Evolutionary conservation across 1,140 invertebrate species (phyloP).

Genomic region (Drosophila kohkoa): DNA sequence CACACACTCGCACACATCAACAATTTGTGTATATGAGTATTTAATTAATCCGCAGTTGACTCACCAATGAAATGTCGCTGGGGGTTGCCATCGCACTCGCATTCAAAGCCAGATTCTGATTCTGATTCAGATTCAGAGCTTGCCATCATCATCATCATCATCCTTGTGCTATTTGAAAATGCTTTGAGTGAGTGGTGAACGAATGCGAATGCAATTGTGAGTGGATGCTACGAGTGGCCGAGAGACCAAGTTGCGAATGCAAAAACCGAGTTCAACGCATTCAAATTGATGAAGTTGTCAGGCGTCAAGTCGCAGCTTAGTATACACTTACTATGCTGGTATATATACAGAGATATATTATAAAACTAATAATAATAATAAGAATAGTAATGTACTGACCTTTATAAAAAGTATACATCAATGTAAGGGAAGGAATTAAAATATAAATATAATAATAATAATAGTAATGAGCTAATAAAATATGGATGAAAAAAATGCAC

Average conservation of each 20-base stretch:
- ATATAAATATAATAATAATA: too few relatives aligned
- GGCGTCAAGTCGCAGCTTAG: neutral
- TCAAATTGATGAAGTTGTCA: neutral
- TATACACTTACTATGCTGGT: neutral
- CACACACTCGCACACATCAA: conserved; percentile 36
- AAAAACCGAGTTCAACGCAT: conserved; percentile 36
- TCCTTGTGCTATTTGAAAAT: conserved; percentile 42
- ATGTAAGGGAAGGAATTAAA: too few relatives aligned
- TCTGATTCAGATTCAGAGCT: conserved; percentile 16
- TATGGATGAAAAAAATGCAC: too few relatives aligned
- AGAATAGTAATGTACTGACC: too few relatives aligned
- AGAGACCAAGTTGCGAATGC: conserved; percentile 26
- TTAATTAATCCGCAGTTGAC: conserved; percentile 82
- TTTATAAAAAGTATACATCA: too few relatives aligned
- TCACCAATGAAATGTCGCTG: conserved; percentile 54
- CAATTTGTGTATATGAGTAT: conserved; percentile 79
- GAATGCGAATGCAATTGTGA: conserved; percentile 13
- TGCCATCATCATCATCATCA: conserved; percentile 2
- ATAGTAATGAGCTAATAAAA: too few relatives aligned
- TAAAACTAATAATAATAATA: too few relatives aligned
- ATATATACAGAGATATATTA: neutral
- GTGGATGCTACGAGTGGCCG: neutral
- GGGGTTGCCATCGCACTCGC: conserved; percentile 40
- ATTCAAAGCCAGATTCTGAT: neutral
- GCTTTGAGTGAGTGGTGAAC: conserved; percentile 13